Base-by-base conservation (phyloP, 1,140 invertebrate genomes). In the Drusus annulatus region DNA sequence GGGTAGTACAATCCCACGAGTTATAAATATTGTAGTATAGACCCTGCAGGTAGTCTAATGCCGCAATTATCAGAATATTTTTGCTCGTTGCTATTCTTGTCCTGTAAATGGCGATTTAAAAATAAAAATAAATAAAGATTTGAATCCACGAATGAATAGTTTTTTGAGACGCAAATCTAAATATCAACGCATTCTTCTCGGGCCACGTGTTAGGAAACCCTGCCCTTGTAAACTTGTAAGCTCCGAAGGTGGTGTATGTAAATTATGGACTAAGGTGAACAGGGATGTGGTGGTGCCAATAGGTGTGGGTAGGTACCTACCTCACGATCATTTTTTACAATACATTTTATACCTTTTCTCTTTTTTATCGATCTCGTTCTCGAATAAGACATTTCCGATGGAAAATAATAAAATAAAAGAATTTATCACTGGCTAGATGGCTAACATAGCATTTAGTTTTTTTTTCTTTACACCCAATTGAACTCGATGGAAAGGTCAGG, bases 271-370 rank as follows among this genome's bases (percentile, higher is more conserved):
- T 6, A n/a, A 23, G n/a, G 23, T 51, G 15, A 45, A 69, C 17
- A 69, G n/a, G 65, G 65, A 50, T 69, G 51, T 75, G 28, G 71
- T 75, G 50, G 71, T 75, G 50, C 51, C 25, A 54, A 28, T 73
- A 75, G 51, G 52, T 58, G 56, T 75, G 71, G 51, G 56, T 75
- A 56, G 56, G 51, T 28, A 56, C 71, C 51, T n/a, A 31, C 16
- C 8, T 45, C 50, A 45, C 36, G 36, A 45, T 45, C 36, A 45
- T 45, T 45, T 45, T 45, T 45, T 45, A 45, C 36, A 17, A 73
- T 73, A 52, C 45, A 73, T 52, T 73, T 52, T 73, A 73, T 73
- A 73, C 51, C 51, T 17, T 50, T 51, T 19, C 25, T 50, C 45
- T 19, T 52, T n/a, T 73, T 73, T 50, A 36, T 52, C 69, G 51